Conservation (phyloP, 2,888 invertebrate species). For the Archips xylosteana region DNA sequence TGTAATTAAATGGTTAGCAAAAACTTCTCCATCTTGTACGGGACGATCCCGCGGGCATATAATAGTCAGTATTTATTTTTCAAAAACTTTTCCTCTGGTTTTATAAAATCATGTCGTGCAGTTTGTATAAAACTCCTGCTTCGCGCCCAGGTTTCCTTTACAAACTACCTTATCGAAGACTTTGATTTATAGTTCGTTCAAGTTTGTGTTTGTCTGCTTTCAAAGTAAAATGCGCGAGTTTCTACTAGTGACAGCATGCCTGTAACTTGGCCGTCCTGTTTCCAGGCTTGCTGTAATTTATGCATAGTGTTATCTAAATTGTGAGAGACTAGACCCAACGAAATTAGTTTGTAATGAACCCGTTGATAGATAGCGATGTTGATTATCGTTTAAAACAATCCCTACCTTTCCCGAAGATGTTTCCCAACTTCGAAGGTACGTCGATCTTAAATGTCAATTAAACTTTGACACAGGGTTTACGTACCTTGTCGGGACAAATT, state of each 20-base stretch:
- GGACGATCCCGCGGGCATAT: no score
- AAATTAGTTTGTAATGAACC: slow-evolving; percentile 37
- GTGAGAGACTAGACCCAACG: slow-evolving; percentile 13
- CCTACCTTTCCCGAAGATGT: slow-evolving; percentile 32
- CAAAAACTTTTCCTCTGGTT: not conserved
- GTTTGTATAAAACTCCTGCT: not conserved
- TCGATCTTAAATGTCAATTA: slow-evolving; percentile 48
- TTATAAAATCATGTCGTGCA: not conserved
- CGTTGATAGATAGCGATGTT: slow-evolving; percentile 17
- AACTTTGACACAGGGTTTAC: slow-evolving; percentile 45
- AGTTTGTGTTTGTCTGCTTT: slow-evolving; percentile 7
- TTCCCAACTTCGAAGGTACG: slow-evolving; percentile 31
- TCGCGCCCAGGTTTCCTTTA: not conserved
- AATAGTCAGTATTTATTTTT: not conserved
- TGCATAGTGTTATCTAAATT: slow-evolving; percentile 30
- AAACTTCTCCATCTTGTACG: no score
- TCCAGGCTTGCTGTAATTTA: slow-evolving; percentile 24
- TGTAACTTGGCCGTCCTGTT: not conserved
- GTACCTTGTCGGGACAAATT: slow-evolving; percentile 29
- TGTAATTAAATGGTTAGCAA: no score
- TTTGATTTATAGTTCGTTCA: slow-evolving; percentile 12
- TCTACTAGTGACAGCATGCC: not conserved
- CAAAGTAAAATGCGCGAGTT: not conserved
- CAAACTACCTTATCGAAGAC: not conserved
- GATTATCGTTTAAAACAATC: slow-evolving; percentile 38